These are phyloP conservation scores for Vulpes vulpes DNA, from an alignment of 2,113 vertebrate species.

Conservation along the genomic window DNA sequence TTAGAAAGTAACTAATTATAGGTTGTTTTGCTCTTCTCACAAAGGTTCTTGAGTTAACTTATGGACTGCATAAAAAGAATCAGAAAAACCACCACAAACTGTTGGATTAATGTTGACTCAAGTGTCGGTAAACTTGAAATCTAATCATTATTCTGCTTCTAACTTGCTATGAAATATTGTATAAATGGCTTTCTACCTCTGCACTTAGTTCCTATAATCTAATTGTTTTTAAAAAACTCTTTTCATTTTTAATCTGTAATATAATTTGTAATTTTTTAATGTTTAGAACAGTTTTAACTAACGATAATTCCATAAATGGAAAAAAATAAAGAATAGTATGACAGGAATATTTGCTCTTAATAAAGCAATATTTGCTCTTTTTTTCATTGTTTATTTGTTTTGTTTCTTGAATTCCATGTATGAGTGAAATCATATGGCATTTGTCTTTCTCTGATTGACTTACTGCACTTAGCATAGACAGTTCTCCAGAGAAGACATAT, in stretches of 20 bases:
- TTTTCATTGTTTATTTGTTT: background rate
- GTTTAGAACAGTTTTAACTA: slow-evolving; percentile 76
- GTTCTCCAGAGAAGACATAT: too few relatives aligned
- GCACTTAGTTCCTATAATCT: background rate
- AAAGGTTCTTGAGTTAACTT: slow-evolving; percentile 51
- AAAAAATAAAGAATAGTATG: slow-evolving; percentile 77
- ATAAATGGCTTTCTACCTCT: background rate
- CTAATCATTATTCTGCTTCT: background rate
- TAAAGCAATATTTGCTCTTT: slow-evolving; percentile 83
- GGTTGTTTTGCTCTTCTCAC: slow-evolving; percentile 41
- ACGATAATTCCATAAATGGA: slow-evolving; percentile 76
- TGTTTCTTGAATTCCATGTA: background rate
- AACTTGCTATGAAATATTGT: slow-evolving; percentile 15
- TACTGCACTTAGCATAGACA: background rate
- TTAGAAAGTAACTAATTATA: slow-evolving; percentile 49
- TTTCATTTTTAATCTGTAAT: background rate
- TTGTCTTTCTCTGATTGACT: background rate
- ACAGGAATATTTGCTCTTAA: slow-evolving; percentile 87
- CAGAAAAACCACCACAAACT: background rate
- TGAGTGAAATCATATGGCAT: background rate
- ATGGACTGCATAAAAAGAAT: background rate
- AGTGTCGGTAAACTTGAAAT: background rate
- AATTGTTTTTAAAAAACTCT: background rate
- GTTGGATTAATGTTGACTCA: background rate
- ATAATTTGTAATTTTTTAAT: slow-evolving; percentile 19